Base-by-base conservation (phyloP, 2,888 invertebrate species). In the Ditylenchus weischeri region DNA sequence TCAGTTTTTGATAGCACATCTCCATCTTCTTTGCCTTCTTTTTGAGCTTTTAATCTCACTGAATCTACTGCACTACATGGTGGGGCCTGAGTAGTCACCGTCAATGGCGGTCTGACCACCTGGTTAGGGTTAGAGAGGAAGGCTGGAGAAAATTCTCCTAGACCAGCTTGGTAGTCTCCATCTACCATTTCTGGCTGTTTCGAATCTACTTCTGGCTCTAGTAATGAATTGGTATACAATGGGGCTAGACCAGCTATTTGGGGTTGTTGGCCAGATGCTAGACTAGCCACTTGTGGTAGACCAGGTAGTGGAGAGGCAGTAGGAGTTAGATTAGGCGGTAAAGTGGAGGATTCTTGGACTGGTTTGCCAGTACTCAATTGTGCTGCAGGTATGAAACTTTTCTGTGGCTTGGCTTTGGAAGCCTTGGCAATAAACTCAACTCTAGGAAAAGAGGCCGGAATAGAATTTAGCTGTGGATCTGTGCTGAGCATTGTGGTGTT, bases 181-280 rank as follows among this genome's bases (percentile, higher is more conserved):
- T 54, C 54, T 7, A 54, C 54, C 54, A 54, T 54, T 54, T 23
- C 29, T 15, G 54, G 15, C 23, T 54, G 54, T 54, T 54, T 54
- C 5, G 21, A 50, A 18, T 54, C 21, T 54, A 21, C 50, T 21
- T 50, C 18, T 19, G 18, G 21, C 1, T 21, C 29, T 54, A 54
- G 54, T n/a, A 54, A 10, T 29, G 29, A 54, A 8, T 43, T 43
- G 43, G 43, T 43, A 8, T 6, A 15, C 11, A 43, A 15, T 13
- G 43, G 43, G 43, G 43, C 43, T 43, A 8, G 43, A 38, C 38
- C 38, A 38, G 38, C 38, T 11, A 38, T 38, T 38, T 38, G 38
- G 38, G n/a, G n/a, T n/a, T n/a, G n/a, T n/a, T n/a, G n/a, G n/a
- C n/a, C n/a, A n/a, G n/a, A n/a, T n/a, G 43, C 43, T 43, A 8